Percentiles rank a stretch among this genome's conserved stretches.
Evolutionary conservation across 1,140 invertebrate genomes (phyloP).

Genomic region (Drosophila rhopaloa): DNA sequence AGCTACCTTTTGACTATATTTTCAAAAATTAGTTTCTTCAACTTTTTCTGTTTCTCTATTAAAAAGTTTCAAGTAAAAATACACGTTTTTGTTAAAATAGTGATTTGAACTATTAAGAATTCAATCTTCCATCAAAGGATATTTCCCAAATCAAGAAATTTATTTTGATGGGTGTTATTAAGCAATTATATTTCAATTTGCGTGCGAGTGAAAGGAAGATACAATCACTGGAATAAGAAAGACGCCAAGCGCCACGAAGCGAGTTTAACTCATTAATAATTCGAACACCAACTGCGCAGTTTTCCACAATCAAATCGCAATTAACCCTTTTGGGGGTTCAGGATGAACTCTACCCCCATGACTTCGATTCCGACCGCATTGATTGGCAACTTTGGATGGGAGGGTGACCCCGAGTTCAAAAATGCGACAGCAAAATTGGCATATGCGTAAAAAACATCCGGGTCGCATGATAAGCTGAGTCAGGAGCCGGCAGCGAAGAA

Average conservation of each 20-base stretch:
- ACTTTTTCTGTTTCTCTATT: no score
- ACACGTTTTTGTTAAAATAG: no score
- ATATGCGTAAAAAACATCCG: slow-evolving; percentile 75
- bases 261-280: slow-evolving; percentile 38
- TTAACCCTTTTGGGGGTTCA: slow-evolving; percentile 54
- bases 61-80: no score
- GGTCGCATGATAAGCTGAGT: slow-evolving; percentile 26
- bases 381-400: slow-evolving; percentile 50
- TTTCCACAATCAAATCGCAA: slow-evolving; percentile 70
- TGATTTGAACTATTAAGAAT: no score
- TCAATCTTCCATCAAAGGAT: neutral
- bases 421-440: slow-evolving; percentile 75
- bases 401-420: slow-evolving; percentile 21
- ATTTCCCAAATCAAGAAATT: neutral
- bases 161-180: slow-evolving; percentile 9
- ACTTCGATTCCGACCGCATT: slow-evolving; percentile 20
- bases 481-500: slow-evolving; percentile 24
- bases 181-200: slow-evolving; percentile 37
- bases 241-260: slow-evolving; percentile 5
- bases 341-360: neutral
- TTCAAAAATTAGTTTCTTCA: no score
- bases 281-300: slow-evolving; percentile 47
- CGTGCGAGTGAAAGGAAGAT: slow-evolving; percentile 6
- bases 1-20: no score
- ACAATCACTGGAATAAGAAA: neutral